phyloP scores from a whole-genome alignment of 2,113 vertebrate species.

The Ovis aries region DNA sequence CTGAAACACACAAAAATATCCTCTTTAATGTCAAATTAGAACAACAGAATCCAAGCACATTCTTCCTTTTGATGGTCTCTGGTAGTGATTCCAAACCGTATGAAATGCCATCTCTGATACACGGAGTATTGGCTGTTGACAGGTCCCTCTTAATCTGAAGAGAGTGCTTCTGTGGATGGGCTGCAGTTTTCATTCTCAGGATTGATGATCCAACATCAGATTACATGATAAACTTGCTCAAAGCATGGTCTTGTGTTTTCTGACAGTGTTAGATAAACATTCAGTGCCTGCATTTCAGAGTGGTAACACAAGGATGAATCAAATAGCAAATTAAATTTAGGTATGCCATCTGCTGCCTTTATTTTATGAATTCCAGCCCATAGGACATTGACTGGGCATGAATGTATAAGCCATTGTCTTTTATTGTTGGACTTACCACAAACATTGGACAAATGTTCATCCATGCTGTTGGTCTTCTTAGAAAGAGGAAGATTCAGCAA shows the following conservation, averaged over 20 bases:
- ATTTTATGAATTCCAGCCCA: conserved; percentile 66
- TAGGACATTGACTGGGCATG: conserved; percentile 53
- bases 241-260: conserved; percentile 51
- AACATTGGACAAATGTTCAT: conserved; percentile 33
- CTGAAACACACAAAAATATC: conserved; percentile 29
- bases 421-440: conserved; percentile 32
- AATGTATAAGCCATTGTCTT: conserved; percentile 47
- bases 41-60: neutral
- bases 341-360: conserved; percentile 77
- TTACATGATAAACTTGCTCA: conserved; percentile 50
- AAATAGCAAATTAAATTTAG: conserved; percentile 76
- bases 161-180: neutral
- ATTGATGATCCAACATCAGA: conserved; percentile 52
- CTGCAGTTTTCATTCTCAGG: conserved; percentile 41
- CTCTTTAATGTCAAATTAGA: neutral
- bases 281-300: conserved; percentile 55
- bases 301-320: conserved; percentile 68
- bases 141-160: conserved; percentile 28
- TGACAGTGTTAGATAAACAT: conserved; percentile 46
- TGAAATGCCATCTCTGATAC: neutral
- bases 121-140: conserved; percentile 17
- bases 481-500: conserved; percentile 52
- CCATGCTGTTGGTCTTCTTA: conserved; percentile 31
- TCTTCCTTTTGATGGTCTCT: conserved; percentile 12
- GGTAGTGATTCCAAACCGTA: conserved; percentile 19